phyloP scores from a whole-genome alignment of 2,113 vertebrate genomes.

The Neolamprologus cancellatus region DNA sequence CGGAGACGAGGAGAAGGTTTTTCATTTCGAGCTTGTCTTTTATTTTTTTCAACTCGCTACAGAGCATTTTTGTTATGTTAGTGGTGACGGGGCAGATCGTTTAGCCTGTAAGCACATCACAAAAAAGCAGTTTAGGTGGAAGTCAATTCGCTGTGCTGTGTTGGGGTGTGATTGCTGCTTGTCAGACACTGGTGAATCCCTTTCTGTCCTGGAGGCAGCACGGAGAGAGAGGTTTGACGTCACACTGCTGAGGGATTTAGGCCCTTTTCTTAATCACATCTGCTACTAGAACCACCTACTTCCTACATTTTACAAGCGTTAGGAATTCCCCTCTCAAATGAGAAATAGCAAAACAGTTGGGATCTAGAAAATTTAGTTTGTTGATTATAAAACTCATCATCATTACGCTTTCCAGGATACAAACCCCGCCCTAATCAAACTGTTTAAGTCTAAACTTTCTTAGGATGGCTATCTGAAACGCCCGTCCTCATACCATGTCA shows the following conservation, averaged over 20 bases:
- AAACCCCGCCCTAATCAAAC: not conserved
- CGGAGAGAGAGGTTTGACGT: slow-evolving; percentile 20
- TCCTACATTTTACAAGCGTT: not conserved
- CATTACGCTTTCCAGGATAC: not conserved
- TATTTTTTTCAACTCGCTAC: not conserved
- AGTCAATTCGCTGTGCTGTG: slow-evolving; percentile 2
- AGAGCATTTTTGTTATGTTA: not conserved
- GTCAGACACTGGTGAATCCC: slow-evolving; percentile 30
- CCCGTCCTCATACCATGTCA: not conserved
- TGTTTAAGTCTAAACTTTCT: not conserved
- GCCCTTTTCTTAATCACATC: slow-evolving; percentile 18
- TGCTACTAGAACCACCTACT: slow-evolving; percentile 6
- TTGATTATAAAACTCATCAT: not conserved
- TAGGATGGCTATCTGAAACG: slow-evolving; percentile 9
- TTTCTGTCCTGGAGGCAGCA: not conserved
- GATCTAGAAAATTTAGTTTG: not conserved
- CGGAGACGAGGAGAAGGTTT: not conserved
- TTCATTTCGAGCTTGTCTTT: not conserved
- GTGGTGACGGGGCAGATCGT: not conserved
- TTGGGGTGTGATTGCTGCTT: slow-evolving; percentile 24
- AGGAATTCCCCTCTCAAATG: not conserved
- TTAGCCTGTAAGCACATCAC: slow-evolving; percentile 1
- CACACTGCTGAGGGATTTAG: slow-evolving; percentile 24
- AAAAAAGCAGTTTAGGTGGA: slow-evolving; percentile 14
- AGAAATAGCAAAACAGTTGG: not conserved